Conservation (phyloP, 2,888 invertebrate species). For the Pseudococcus viburni region DNA sequence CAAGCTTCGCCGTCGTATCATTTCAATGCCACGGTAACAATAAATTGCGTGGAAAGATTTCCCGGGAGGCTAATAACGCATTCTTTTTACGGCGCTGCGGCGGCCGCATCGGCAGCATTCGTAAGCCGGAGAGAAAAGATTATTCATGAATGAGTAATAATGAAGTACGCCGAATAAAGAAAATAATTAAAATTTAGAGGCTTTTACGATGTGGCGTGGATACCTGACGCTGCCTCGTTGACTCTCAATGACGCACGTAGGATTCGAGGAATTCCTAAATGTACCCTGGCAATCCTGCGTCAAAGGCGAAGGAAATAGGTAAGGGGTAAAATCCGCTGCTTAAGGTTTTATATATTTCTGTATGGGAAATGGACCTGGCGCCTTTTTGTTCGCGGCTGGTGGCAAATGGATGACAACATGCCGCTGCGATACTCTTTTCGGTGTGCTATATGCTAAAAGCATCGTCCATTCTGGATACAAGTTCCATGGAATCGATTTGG, state of each 20-base stretch:
- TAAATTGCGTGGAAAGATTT: constrained; percentile 53
- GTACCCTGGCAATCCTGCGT: too few species aligned
- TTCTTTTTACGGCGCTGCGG: background rate
- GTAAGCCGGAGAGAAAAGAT: constrained; percentile 39
- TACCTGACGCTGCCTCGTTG: background rate
- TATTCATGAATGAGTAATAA: constrained; percentile 53
- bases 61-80: constrained; percentile 34
- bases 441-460: constrained; percentile 47
- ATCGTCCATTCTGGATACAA: background rate
- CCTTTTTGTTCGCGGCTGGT: constrained; percentile 45
- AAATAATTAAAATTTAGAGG: constrained; percentile 50
- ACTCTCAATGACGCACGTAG: constrained; percentile 15
- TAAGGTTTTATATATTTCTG: background rate
- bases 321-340: background rate
- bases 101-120: background rate
- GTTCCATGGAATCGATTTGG: background rate
- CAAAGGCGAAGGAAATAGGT: background rate
- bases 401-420: background rate
- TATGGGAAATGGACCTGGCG: constrained; percentile 45
- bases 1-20: constrained; percentile 20
- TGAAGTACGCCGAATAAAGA: constrained; percentile 28
- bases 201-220: background rate
- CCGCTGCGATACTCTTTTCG: background rate
- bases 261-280: background rate
- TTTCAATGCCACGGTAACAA: constrained; percentile 51